Evolutionary conservation across 2,888 invertebrate species (phyloP).

Genomic region (Euzetes globulus): DNA sequence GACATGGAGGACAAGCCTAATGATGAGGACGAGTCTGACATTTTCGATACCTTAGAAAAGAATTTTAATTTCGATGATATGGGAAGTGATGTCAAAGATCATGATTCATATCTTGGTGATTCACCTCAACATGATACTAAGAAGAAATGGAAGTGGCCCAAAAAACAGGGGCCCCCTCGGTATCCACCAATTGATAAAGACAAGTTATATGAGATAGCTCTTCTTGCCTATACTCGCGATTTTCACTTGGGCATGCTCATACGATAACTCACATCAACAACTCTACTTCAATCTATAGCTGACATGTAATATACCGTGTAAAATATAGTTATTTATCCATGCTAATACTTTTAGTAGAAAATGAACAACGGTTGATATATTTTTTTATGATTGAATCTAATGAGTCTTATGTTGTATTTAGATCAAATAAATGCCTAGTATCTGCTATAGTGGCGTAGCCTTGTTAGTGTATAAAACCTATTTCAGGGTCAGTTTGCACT

Average conservation of each 20-base stretch:
- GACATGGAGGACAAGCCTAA: too few species aligned
- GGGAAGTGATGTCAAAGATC: not conserved
- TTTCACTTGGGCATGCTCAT: not conserved
- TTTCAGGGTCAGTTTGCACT: too few species aligned
- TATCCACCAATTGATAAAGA: conserved; percentile 9
- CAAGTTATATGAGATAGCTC: not conserved
- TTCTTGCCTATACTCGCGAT: conserved; percentile 1
- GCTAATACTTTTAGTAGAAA: too few species aligned
- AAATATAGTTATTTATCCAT: too few species aligned
- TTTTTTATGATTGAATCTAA: too few species aligned
- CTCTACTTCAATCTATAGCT: not conserved
- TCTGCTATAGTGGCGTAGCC: too few species aligned
- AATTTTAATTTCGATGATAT: not conserved
- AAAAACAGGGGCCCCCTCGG: not conserved
- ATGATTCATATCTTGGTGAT: not conserved
- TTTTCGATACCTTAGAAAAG: not conserved
- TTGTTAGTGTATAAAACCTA: too few species aligned
- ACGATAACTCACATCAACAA: not conserved
- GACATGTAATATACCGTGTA: too few species aligned
- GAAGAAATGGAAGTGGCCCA: not conserved
- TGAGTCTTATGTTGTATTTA: too few species aligned
- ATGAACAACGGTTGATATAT: too few species aligned
- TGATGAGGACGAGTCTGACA: not conserved
- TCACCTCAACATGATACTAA: not conserved
- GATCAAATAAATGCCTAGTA: too few species aligned